Conservation (phyloP, 1,140 invertebrate genomes). For the Whitmania pigra region DNA sequence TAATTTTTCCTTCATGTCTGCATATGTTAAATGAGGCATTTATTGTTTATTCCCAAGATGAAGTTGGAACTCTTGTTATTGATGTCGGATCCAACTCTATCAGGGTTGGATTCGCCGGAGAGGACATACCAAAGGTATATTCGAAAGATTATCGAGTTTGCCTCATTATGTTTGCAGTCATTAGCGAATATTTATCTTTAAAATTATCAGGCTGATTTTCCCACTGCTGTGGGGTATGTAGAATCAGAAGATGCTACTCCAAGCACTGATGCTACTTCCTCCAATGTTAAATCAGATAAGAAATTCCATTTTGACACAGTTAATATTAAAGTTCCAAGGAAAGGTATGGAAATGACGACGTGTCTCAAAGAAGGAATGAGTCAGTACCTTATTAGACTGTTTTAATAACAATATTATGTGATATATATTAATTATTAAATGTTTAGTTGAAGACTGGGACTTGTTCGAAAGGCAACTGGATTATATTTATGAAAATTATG, state of each 20-base stretch:
- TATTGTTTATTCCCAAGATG: constrained; percentile 51
- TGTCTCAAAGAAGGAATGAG: constrained; percentile 85
- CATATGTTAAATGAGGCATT: background rate
- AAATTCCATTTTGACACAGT: constrained; percentile 73
- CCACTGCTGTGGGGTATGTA: constrained; percentile 58
- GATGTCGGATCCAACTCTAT: constrained; percentile 83
- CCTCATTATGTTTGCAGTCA: background rate
- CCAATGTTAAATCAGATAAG: constrained; percentile 42
- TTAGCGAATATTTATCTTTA: constrained; percentile 13
- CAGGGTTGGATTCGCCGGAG: constrained; percentile 72
- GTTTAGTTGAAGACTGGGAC: constrained; percentile 78
- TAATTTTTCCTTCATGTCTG: background rate
- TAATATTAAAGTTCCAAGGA: constrained; percentile 73
- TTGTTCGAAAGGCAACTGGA: constrained; percentile 82
- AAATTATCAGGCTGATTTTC: constrained; percentile 61
- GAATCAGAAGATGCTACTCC: constrained; percentile 46
- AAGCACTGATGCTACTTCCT: constrained; percentile 45
- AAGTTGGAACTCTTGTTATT: constrained; percentile 92
- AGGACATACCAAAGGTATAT: constrained; percentile 62
- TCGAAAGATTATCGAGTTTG: background rate
- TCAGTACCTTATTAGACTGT: constrained; percentile 28
- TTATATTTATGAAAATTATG: constrained; percentile 70
- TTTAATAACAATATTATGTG: background rate
- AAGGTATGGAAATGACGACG: constrained; percentile 64
- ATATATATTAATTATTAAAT: constrained; percentile 8